A percentile compares a stretch with the other conserved stretches of the same genome.
Conservation (phyloP, 2,113 vertebrate genomes). For the Entomyzon cyanotis region DNA sequence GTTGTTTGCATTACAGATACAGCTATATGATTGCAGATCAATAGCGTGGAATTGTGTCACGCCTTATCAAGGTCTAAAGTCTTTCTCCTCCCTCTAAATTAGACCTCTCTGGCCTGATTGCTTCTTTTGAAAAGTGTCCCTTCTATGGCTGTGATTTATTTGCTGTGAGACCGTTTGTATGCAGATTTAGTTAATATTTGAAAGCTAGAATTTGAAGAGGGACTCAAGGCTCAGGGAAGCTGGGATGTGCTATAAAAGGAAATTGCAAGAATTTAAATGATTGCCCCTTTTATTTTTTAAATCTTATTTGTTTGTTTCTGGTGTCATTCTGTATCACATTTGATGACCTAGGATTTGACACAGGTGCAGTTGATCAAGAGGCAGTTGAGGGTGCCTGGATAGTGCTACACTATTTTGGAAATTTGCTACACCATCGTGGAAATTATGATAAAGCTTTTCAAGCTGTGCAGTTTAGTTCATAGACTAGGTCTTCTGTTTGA, state of each 20-base stretch:
- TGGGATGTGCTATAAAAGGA: neutral
- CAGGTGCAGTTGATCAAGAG: neutral
- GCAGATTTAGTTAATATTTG: neutral
- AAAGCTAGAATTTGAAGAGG: neutral
- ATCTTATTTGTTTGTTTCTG: neutral
- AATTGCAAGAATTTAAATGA: neutral
- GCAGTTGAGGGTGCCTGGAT: neutral
- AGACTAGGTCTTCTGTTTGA: neutral
- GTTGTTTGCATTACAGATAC: slow-evolving; percentile 39
- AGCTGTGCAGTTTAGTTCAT: neutral
- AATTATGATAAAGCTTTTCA: neutral
- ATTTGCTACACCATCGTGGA: neutral
- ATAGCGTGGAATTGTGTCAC: neutral
- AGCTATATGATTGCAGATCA: slow-evolving; percentile 13
- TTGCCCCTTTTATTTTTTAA: neutral
- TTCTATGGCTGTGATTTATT: neutral
- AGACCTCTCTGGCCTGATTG: neutral
- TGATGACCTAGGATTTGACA: neutral
- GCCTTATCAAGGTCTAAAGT: slow-evolving; percentile 33
- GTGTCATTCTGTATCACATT: neutral
- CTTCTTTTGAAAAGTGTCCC: neutral
- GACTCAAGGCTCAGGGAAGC: neutral
- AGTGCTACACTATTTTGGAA: neutral
- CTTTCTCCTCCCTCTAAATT: neutral
- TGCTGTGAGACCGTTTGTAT: neutral